Base-by-base conservation (phyloP, 1,140 invertebrate genomes). In the Aleiodes sp. region DNA sequence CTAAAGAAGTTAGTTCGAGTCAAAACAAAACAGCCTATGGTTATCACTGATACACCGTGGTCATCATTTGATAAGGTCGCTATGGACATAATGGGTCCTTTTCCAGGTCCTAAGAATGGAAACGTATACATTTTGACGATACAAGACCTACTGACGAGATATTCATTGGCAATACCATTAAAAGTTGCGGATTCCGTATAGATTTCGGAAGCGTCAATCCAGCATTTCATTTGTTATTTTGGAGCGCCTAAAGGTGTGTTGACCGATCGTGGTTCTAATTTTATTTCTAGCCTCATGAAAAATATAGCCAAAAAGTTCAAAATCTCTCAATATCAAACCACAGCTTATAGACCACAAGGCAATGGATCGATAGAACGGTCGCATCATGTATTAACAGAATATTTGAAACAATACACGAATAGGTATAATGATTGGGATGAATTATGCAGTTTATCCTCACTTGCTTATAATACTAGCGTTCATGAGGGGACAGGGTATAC, bases 201-300 rank as follows among this genome's bases (percentile, higher is more conserved):
- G 24, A 52, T 26, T 26, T 10, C 46, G 1, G 24, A 24, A 24
- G 46, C 46, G 2, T 24, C 24, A 4, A 24, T 52, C 24, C 14
- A 43, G 8, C 14, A 43, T 43, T 43, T 43, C 1, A 43, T 43
- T 14, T 73, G 66, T 14, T 69, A 70, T 2, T 81, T 75, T 70
- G 77, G 77, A 28, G 70, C 78, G 8, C 78, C 78, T 10, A 67
- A 74, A 14, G 41, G 26, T 0, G 72, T 81, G 8, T 16, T 81
- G 19, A 75, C 78, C 0, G 78, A 82, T 65, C 70, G 76, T 73
- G 78, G 77, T 14, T 14, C 21, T 14, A 73, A 80, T 60, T 80
- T 81, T 33, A 68, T 68, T 0, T 70, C 65, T 29, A 60, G 73
- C 0, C 14, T 77, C 12, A 70, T 81, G 7, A 73, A 72, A 63